A percentile compares a stretch with the other conserved stretches of the same genome.
Evolutionary conservation across 2,888 invertebrate genomes (phyloP).

Genomic region (Orchestes rusci): DNA sequence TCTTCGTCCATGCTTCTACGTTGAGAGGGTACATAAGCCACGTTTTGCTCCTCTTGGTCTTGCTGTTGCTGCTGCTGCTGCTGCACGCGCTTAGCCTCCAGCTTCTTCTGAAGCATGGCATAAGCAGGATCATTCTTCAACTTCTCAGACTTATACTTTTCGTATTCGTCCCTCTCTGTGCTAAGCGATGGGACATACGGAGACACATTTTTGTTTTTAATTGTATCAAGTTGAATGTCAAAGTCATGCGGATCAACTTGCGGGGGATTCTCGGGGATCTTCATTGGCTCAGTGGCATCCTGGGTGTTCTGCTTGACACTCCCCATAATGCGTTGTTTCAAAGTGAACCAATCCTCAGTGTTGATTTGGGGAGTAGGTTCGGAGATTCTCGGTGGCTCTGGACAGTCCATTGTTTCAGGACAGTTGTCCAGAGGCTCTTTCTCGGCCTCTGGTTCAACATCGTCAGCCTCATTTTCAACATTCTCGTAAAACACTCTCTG

Average conservation of each 20-base stretch:
- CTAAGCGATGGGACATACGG: constrained; percentile 18
- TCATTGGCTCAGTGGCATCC: constrained; percentile 8
- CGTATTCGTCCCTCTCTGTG: constrained; percentile 18
- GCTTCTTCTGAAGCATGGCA: constrained; percentile 10
- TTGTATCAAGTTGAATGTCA: constrained; percentile 12
- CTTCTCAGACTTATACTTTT: constrained; percentile 19
- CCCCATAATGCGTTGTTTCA: constrained; percentile 16
- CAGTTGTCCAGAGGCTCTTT: not conserved
- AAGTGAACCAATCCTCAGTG: constrained; percentile 18
- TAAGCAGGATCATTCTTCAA: constrained; percentile 10
- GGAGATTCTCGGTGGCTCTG: constrained; percentile 18
- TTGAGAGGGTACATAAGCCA: not conserved
- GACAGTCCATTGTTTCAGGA: constrained; percentile 4
- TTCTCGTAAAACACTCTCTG: constrained; percentile 14
- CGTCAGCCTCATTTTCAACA: not conserved
- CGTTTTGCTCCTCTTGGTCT: not conserved
- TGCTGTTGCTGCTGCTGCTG: not conserved
- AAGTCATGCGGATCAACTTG: constrained; percentile 16
- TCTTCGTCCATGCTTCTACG: not conserved
- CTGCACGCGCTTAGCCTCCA: not conserved
- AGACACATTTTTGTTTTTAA: constrained; percentile 16
- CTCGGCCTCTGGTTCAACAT: constrained; percentile 1
- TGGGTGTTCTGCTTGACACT: constrained; percentile 9
- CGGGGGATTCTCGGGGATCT: constrained; percentile 1
- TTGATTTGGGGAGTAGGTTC: constrained; percentile 16